phyloP scores from a whole-genome alignment of 2,888 invertebrate species.

The Cryptocheilus praepositus region DNA sequence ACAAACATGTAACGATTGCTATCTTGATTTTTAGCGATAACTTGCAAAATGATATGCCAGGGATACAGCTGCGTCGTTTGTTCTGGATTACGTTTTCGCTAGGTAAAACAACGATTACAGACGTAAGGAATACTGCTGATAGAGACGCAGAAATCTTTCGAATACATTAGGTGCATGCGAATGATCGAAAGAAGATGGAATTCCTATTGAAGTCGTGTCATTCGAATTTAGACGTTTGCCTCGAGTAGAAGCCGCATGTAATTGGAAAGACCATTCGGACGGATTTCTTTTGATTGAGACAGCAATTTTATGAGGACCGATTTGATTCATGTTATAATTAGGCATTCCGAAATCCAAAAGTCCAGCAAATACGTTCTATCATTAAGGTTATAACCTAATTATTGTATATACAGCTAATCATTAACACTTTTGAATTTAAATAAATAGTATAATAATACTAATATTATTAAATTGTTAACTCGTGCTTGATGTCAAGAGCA shows the following conservation, averaged over 20 bases:
- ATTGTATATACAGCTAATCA: constrained; percentile 71
- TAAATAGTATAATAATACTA: constrained; percentile 60
- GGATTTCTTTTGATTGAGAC: constrained; percentile 64
- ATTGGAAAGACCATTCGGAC: constrained; percentile 14
- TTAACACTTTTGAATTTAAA: constrained; percentile 61
- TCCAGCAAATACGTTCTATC: constrained; percentile 63
- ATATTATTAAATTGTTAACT: constrained; percentile 38
- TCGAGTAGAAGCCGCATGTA: constrained; percentile 10
- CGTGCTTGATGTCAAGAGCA: constrained; percentile 29
- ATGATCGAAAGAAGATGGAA: too few relatives aligned
- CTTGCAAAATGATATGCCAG: too few relatives aligned
- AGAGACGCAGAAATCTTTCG: too few relatives aligned
- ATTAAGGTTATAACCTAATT: constrained; percentile 61
- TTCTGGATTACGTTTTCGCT: background rate
- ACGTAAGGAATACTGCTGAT: too few relatives aligned
- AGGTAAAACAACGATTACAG: too few relatives aligned
- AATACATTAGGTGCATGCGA: too few relatives aligned
- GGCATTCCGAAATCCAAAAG: constrained; percentile 71
- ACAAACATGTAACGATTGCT: too few relatives aligned
- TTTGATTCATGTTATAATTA: constrained; percentile 65
- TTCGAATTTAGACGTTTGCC: constrained; percentile 16
- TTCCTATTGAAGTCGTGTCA: constrained; percentile 6
- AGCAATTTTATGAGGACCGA: constrained; percentile 59
- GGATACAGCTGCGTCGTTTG: background rate
- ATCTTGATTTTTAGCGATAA: too few relatives aligned